These are phyloP conservation scores for Agrilus biguttatus DNA, from an alignment of 2,888 invertebrate species.

Conservation along the genomic window DNA sequence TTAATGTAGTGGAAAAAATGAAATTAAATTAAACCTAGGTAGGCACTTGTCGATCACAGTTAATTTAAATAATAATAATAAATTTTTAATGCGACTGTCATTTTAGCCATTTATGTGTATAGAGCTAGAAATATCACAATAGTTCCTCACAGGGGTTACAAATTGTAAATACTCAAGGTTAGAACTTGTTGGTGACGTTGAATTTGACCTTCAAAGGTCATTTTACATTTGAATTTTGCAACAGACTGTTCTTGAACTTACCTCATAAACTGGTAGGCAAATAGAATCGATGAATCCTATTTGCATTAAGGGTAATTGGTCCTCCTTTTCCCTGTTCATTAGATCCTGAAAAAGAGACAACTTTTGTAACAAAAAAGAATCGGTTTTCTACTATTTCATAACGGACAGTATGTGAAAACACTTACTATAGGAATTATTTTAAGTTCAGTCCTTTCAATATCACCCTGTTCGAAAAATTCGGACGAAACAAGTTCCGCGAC, in stretches of 20 bases:
- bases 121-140: no score
- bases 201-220: no score
- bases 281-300: slow-evolving; percentile 92
- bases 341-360: slow-evolving; percentile 51
- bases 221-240: no score
- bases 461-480: slow-evolving; percentile 89
- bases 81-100: no score
- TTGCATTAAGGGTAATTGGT: slow-evolving; percentile 89
- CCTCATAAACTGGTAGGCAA: slow-evolving; percentile 87
- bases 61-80: no score
- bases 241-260: slow-evolving; percentile 26
- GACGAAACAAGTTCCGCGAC: slow-evolving; percentile 87
- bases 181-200: no score
- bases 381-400: not conserved
- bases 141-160: no score
- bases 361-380: not conserved
- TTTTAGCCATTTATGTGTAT: no score
- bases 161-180: no score
- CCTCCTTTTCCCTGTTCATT: slow-evolving; percentile 91
- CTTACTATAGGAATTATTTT: slow-evolving; percentile 83
- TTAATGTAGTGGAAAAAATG: no score
- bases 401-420: slow-evolving; percentile 12
- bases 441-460: slow-evolving; percentile 75
- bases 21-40: no score
- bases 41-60: no score